Base-by-base conservation (phyloP, 2,797 vertebrate genomes). In the Thripadectes ignobilis region DNA sequence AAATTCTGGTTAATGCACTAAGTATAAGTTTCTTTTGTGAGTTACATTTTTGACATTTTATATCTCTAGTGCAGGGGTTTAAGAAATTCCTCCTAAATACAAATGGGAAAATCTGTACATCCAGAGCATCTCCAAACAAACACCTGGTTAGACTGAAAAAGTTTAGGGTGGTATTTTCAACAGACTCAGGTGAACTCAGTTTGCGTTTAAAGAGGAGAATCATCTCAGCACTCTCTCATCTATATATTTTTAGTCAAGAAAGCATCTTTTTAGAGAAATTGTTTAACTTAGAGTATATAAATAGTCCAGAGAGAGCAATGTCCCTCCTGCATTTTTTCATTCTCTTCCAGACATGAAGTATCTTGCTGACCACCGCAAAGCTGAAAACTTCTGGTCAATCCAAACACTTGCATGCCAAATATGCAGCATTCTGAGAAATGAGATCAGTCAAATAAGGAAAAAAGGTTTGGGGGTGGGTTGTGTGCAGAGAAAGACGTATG, bases 391-490 rank as follows among this genome's bases (percentile, higher is more conserved):
- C 14, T 43, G 13, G 4, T 88, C 66, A 71, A 1, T 48, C 24
- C 20, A 34, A 55, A 59, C 9, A 9, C 12, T 41, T 73, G 12
- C 6, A 18, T 32, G 14, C 39, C 36, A 76, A 76, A 68, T 39
- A 48, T 17, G 14, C 13, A 59, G 6, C 26, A 23, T 57, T 76
- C 20, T 88, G 13, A 12, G 34, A 73, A 57, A 24, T 26, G 3
- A 66, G 13, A 48, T 36, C 21, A 61, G 27, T n/a, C 21, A 92
- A 59, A 84, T 32, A 38, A 62, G n/a, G 27, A 48, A 72, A 63
- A 55, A 16, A 2, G 15, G 1, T 8, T 43, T 46, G 14, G 3
- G 2, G 3, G 2, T 22, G 10, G 1, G 18, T 34, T 23, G 5
- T 34, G 19, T 29, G 12, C 54, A 83, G 54, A 69, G 45, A 61